phyloP scores from a whole-genome alignment of 2,113 vertebrate species.

The Chloebia gouldiae region DNA sequence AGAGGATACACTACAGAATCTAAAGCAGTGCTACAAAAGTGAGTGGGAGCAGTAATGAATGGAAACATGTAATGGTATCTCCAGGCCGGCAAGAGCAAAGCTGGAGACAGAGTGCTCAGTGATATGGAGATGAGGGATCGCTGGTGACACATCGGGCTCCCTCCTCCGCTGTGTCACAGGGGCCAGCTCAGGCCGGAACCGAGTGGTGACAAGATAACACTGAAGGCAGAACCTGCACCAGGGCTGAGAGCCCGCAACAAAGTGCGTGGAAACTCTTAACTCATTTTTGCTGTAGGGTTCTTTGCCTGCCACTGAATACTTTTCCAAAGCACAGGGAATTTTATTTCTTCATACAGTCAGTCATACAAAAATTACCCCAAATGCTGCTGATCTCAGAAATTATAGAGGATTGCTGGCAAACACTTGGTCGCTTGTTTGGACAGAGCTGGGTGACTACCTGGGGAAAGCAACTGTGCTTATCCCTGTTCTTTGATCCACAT shows the following conservation, averaged over 20 bases:
- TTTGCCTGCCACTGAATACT: not conserved
- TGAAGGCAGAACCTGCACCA: not conserved
- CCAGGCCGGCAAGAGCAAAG: not conserved
- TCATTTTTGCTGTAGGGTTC: not conserved
- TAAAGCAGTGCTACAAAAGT: not conserved
- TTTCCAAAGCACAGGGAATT: not conserved
- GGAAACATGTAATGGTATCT: conserved; percentile 36
- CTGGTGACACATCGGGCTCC: not conserved
- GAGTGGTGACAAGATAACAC: conserved; percentile 33
- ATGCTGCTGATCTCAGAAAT: not conserved
- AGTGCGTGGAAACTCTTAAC: conserved; percentile 21
- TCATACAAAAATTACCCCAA: not conserved
- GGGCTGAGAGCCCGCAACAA: not conserved
- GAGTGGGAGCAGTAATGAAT: not conserved
- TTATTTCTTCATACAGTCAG: not conserved
- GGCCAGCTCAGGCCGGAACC: not conserved
- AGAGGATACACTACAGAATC: not conserved
- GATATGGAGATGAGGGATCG: not conserved
- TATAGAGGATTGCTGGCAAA: not conserved
- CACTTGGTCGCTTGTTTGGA: not conserved
- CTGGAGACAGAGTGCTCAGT: not conserved
- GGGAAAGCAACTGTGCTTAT: not conserved
- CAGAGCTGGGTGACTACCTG: not conserved
- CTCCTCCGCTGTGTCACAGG: not conserved
- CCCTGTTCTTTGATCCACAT: not conserved